Evolutionary conservation across 2,797 vertebrate genomes (phyloP), one percentile per base, ranked within the genome.

Genomic region (Bradypodion ventrale): DNA sequence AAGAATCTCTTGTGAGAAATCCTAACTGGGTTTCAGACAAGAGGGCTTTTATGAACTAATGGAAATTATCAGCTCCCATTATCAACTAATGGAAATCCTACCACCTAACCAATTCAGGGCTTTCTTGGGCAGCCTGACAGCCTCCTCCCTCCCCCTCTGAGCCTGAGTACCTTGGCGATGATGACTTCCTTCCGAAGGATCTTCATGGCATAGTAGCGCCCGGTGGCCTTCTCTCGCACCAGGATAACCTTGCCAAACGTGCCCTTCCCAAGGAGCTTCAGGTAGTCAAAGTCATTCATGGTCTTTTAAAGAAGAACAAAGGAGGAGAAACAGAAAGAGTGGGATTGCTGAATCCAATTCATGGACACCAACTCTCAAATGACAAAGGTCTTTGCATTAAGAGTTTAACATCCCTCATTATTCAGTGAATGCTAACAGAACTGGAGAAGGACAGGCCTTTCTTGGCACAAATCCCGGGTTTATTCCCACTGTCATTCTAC

Each of bases 121-220:
- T 21, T 23, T 7, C 7, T 35, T 66, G 49, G 25, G 25, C 8
- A 3, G 37, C 13, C 21, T 37, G 76, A 21, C 69, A 35, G 29
- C 10, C 56, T 12, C 7, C 4, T 10, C 10, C 2, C 3, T 32
- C 63, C 37, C 29, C 3, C 16, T 25, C 7, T 1, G 32, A 56
- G 0, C 1, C 0, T 35, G 32, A 0, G 95, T 72, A 98, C 98
- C 96, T 99, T 99, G 40, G 98, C 98, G 2, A 99, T 98, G 95
- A 99, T 98, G 86, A 99, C 98, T 92, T 99, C 98, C 86, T 99
- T 99, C 83, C 98, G 96, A 10, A 99, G 95, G 91, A 99, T 98
- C 91, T 99, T 99, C 98, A 99, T 99, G 94, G 98, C 98, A 0
- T 99, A 99, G 90, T 99, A 98, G 92, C 97, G 97, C n/a, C 98